These are phyloP conservation scores for Amiota mariae DNA, from an alignment of 2,888 invertebrate genomes.

Conservation along the genomic window DNA sequence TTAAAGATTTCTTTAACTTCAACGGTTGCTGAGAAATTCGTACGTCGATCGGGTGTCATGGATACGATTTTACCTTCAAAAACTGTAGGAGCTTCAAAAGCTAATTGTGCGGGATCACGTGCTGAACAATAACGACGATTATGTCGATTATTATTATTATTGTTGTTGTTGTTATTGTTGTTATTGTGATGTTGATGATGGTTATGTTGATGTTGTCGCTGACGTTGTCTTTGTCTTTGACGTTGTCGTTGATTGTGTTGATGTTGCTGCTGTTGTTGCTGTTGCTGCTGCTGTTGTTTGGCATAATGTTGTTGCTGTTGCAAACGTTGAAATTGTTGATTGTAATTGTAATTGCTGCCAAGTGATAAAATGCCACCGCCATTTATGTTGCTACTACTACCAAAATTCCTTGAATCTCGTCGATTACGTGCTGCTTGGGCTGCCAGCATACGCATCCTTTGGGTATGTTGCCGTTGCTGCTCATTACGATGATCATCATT, in stretches of 20 bases:
- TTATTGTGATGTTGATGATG: constrained; percentile 37
- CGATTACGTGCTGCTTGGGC: constrained; percentile 67
- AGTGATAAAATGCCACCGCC: constrained; percentile 42
- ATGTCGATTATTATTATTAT: constrained; percentile 50
- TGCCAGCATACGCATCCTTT: constrained; percentile 33
- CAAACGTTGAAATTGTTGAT: constrained; percentile 41
- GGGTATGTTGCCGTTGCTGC: constrained; percentile 37
- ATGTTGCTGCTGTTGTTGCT: constrained; percentile 44
- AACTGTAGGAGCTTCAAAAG: constrained; percentile 79
- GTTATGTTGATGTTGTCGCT: constrained; percentile 49
- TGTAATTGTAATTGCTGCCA: constrained; percentile 39
- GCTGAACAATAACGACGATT: constrained; percentile 76
- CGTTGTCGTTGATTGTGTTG: constrained; percentile 40
- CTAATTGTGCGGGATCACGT: constrained; percentile 79
- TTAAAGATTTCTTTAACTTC: constrained; percentile 79
- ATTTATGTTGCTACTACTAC: constrained; percentile 32
- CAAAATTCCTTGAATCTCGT: constrained; percentile 61
- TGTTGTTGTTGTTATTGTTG: constrained; percentile 40
- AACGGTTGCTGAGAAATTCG: constrained; percentile 80
- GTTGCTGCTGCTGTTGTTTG: constrained; percentile 50
- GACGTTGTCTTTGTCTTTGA: constrained; percentile 38
- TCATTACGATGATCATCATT: constrained; percentile 13
- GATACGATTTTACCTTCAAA: constrained; percentile 80
- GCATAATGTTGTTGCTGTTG: constrained; percentile 40
- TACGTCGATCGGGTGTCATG: constrained; percentile 76